Percentiles rank a stretch among this genome's conserved stretches.
phyloP scores from a whole-genome alignment of 2,888 invertebrate genomes.

The Myathropa florea region DNA sequence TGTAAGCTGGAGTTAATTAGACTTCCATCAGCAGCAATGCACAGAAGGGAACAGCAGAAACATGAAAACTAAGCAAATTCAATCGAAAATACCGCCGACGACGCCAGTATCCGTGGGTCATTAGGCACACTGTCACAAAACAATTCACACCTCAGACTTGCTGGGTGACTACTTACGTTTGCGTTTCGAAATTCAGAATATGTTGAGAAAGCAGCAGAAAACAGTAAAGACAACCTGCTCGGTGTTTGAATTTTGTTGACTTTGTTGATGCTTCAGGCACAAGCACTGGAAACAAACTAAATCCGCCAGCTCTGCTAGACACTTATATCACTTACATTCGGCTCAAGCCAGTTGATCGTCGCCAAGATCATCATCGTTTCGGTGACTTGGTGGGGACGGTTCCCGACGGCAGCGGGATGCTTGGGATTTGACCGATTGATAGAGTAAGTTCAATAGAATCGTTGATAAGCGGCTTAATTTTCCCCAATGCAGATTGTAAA shows the following conservation, averaged over 20 bases:
- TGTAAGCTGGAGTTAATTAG: slow-evolving; percentile 7
- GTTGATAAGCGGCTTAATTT: slow-evolving; percentile 28
- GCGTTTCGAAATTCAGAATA: slow-evolving; percentile 3
- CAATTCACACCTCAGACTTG: slow-evolving; percentile 11
- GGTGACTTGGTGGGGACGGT: slow-evolving; percentile 12
- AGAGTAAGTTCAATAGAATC: slow-evolving; percentile 45
- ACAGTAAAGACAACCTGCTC: background rate
- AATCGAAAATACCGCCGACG: background rate
- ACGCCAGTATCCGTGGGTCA: slow-evolving; percentile 3
- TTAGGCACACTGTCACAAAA: slow-evolving; percentile 11
- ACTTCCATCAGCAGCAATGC: background rate
- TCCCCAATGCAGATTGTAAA: slow-evolving; percentile 28
- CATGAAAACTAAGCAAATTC: background rate
- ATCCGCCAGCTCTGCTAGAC: slow-evolving; percentile 39
- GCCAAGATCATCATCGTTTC: slow-evolving; percentile 28
- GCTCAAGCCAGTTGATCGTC: slow-evolving; percentile 31
- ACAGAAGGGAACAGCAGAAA: background rate
- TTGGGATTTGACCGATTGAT: slow-evolving; percentile 48
- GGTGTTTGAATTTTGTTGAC: background rate
- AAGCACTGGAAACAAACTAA: slow-evolving; percentile 61
- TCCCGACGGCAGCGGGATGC: slow-evolving; percentile 4
- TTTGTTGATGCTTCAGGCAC: slow-evolving; percentile 40
- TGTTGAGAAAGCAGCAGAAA: background rate
- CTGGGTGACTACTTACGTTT: slow-evolving; percentile 38
- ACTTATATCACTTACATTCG: slow-evolving; percentile 31